Evolutionary conservation across 2,797 vertebrate species (phyloP), one percentile per base, ranked within the genome.

Genomic region (Liparis tanakae): DNA sequence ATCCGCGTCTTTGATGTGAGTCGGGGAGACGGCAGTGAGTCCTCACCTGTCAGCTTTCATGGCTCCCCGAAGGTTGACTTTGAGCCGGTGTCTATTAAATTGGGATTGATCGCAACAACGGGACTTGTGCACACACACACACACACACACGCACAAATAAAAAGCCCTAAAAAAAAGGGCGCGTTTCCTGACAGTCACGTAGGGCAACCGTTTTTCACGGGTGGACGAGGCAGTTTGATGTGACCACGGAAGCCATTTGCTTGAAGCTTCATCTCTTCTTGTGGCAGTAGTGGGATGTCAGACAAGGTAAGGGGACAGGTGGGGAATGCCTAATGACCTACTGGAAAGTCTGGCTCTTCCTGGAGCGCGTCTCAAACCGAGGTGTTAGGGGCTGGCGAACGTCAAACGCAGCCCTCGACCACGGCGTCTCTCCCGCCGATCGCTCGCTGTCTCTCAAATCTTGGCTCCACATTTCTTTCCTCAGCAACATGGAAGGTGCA

Each of bases 31-130:
- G 77, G 87, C 90, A 89, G 85, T 87, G 90, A 91, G 90, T 93
- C 93, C 91, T 94, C 92, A 95, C 93, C 93, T 94, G 93, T 93
- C 94, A 94, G 91, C 86, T 90, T 89, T 88, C 92, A 91, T 83
- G 88, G 86, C 89, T 93, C 93, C 93, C 93, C 73, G 89, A 92
- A 94, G 94, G 90, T 91, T 91, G 85, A 92, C 89, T 93, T 91
- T 89, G 90, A 93, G 91, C 81, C 74, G 62, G 78, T 86, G 92
- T 92, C 91, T 94, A 91, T 92, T 94, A 93, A 94, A 94, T 93
- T 94, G 92, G 91, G 91, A 94, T 93, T 94, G 93, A 95, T 94
- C 86, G 87, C 88, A 87, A 93, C 93, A 94, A 94, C 93, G 85
- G 89, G 80, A 91, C 86, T 84, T 85, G 74, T 89, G 86, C 88